A percentile compares a stretch with the other conserved stretches of the same genome.
phyloP scores from a whole-genome alignment of 2,797 vertebrate genomes.

The Liasis olivaceus region DNA sequence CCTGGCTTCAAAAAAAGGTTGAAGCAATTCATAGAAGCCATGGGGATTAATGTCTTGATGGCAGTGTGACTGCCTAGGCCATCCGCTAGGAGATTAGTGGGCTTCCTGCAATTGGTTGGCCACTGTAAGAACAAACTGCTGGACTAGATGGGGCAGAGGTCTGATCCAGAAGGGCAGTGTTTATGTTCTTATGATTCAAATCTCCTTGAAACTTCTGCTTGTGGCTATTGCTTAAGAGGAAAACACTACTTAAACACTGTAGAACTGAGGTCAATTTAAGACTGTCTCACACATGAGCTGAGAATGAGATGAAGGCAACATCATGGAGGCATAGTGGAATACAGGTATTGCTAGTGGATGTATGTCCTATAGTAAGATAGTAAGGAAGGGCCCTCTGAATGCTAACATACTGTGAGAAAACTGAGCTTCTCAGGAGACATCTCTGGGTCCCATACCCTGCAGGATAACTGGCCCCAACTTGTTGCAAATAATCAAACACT shows the following conservation, averaged over 20 bases:
- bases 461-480: neutral
- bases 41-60: neutral
- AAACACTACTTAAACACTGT: neutral
- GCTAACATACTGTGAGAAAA: neutral
- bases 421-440: neutral
- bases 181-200: neutral
- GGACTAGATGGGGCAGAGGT: neutral
- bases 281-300: neutral
- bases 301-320: neutral
- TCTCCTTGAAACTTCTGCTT: neutral
- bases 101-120: neutral
- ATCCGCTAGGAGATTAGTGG: neutral
- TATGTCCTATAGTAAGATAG: neutral
- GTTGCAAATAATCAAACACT: neutral
- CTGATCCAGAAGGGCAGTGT: neutral
- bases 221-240: neutral
- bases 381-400: neutral
- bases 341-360: neutral
- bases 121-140: neutral
- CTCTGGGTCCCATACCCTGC: neutral
- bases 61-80: neutral
- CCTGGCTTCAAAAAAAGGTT: neutral
- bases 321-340: neutral
- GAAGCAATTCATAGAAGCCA: neutral
- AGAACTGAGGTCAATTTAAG: neutral